Base-by-base conservation (phyloP, 2,113 vertebrate genomes). In the Toxotes chatareus region DNA sequence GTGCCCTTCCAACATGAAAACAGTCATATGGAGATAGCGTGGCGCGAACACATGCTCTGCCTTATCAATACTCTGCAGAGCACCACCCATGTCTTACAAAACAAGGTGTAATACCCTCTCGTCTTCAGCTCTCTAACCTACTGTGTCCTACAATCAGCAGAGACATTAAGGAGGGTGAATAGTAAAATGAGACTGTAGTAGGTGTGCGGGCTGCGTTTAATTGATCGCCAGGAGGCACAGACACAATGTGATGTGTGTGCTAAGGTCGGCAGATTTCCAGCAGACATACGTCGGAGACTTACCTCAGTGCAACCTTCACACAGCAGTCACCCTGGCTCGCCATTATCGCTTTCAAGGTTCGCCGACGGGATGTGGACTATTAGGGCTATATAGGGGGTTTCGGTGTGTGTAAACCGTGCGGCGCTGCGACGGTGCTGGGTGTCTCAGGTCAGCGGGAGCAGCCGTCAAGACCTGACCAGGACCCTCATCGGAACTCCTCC, bases 281-380 rank as follows among this genome's bases (percentile, higher is more conserved):
- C 76, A 86, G 81, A 77, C 84, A 86, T 57, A 79, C 80, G 47
- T 21, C 36, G 60, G 19, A 46, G 85, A 56, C 93, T 95, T 93
- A 96, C 95, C 95, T 95, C 80, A 96, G 57, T 14, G 91, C 95
- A 77, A 96, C 95, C 94, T 95, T 95, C 86, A 96, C 95, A 62
- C 79, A 94, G 92, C 95, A 95, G 89, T 96, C 95, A 77, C 90
- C 91, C 82, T 83, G 93, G 51, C 86, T 90, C 85, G 94, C 95
- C 95, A 96, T 96, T 67, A 23, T 90, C 55, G 86, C 31, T 65
- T 74, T 74, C 51, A 74, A 59, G 73, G 61, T 72, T 72, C 62
- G 32, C 82, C 56, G 53, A 56, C 62, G 67, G 32, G 67, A 32
- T 66, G 73, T 63, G 63, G 68, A 76, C 44, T 23, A 55, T 78